A percentile compares a stretch with the other conserved stretches of the same genome.
Evolutionary conservation across 2,888 invertebrate species (phyloP).

Genomic region (Dryobota labecula): DNA sequence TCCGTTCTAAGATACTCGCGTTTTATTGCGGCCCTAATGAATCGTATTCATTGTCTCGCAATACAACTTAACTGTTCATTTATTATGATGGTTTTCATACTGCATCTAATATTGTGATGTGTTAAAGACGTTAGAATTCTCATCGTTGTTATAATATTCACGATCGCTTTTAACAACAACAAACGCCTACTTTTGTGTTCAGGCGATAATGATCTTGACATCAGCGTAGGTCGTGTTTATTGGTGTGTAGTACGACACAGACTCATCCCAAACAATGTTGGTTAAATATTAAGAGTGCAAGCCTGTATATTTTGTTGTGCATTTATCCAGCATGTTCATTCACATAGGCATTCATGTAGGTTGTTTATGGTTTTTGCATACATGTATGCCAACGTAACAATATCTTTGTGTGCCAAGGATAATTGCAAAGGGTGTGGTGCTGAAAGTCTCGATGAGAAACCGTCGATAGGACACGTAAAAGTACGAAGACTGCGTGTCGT

Average conservation of each 20-base stretch:
- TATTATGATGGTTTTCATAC: constrained; percentile 78
- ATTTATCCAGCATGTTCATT: constrained; percentile 32
- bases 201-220: constrained; percentile 87
- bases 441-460: constrained; percentile 61
- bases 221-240: constrained; percentile 87
- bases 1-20: constrained; percentile 71
- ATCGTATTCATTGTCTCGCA: constrained; percentile 82
- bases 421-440: constrained; percentile 67
- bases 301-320: constrained; percentile 58
- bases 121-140: constrained; percentile 73
- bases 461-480: constrained; percentile 67
- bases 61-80: constrained; percentile 82
- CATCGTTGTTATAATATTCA: constrained; percentile 83
- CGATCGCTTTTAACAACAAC: constrained; percentile 81
- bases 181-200: constrained; percentile 79
- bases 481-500: constrained; percentile 32
- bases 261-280: constrained; percentile 70
- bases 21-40: constrained; percentile 84
- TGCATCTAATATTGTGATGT: constrained; percentile 71
- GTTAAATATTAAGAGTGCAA: constrained; percentile 60
- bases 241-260: constrained; percentile 69
- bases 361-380: constrained; percentile 49
- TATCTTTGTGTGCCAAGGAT: constrained; percentile 71
- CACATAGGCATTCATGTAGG: constrained; percentile 35
- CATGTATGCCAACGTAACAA: constrained; percentile 42